Base-by-base conservation (phyloP, 2,888 invertebrate species). In the Ditylenchus weischeri region DNA sequence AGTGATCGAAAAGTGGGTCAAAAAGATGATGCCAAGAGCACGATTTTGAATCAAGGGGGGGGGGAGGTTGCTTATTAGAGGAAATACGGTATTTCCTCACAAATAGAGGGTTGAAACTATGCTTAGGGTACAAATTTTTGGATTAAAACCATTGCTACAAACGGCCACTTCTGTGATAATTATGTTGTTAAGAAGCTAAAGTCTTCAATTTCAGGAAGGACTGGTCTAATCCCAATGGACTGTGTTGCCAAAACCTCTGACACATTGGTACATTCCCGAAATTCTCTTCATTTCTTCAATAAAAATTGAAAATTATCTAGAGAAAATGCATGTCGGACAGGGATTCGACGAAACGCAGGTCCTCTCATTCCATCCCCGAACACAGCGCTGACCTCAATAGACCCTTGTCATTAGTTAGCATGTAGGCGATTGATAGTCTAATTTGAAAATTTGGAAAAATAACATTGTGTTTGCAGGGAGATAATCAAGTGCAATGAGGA, bases 401-500 rank as follows among this genome's bases (percentile, higher is more conserved):
- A 6, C 59, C 59, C 13, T 13, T 59, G 13, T 59, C 59, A 5
- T 35, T 59, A 11, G 59, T 59, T 19, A 59, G 59, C 59, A 59
- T 19, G 59, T 59, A 59, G 11, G 38, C 11, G 13, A 15, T 5
- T 23, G 36, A 1, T 10, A 1, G 2, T 18, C 1, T 29, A 18
- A 23, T 23, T 57, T 5, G 23, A 2, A 18, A 19, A 29, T 19
- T 23, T n/a, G n/a, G n/a, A n/a, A n/a, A n/a, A n/a, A n/a, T n/a
- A 5, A 19, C 23, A n/a, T 61, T 13, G 19, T 15, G 38, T 29
- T 60, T 65, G 21, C 54, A 68, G 66, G 23, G 38, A 23, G 19
- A 59, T 68, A 48, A 67, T 67, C 57, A 54, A 61, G 15, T 35
- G 49, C 7, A 50, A 47, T 11, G 60, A 67, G 35, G 54, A 59